Conservation (phyloP, 1,140 invertebrate species). For the Neocloeon triangulifer region DNA sequence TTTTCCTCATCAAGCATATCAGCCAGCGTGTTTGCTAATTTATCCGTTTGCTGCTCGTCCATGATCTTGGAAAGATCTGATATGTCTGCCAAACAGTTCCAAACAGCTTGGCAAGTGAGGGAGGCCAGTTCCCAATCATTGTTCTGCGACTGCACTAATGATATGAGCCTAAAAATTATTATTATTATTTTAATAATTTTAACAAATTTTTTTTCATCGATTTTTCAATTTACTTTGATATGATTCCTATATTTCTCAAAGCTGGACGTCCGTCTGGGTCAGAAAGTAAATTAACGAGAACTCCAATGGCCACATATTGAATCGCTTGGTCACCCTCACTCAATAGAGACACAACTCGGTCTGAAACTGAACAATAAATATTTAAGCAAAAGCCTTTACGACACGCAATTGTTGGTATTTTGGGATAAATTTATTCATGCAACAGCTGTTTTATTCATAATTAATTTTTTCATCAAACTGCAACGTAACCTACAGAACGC, state of each 20-base stretch:
- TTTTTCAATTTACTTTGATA: too few species aligned
- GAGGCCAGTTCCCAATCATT: constrained; percentile 36
- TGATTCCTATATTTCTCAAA: constrained; percentile 23
- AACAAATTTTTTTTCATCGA: too few species aligned
- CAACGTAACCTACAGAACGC: too few species aligned
- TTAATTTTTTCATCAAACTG: too few species aligned
- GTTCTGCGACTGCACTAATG: too few species aligned
- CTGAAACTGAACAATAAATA: constrained; percentile 22
- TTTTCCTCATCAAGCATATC: constrained; percentile 27
- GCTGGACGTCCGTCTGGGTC: constrained; percentile 28
- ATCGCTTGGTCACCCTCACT: constrained; percentile 28
- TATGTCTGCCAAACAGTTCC: constrained; percentile 43
- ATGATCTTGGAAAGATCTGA: constrained; percentile 21
- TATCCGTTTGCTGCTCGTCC: constrained; percentile 24
- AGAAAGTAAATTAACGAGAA: constrained; percentile 44
- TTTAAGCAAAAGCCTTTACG: too few species aligned
- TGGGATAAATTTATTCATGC: too few species aligned
- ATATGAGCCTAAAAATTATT: too few species aligned
- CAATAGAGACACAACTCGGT: constrained; percentile 23
- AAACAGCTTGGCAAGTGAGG: constrained; percentile 38
- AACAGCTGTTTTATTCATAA: too few species aligned
- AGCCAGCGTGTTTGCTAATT: constrained; percentile 25
- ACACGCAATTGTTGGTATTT: too few species aligned
- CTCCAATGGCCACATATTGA: constrained; percentile 33
- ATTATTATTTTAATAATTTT: too few species aligned